Evolutionary conservation across 2,113 vertebrate genomes (phyloP).

Genomic region (Oncorhynchus clarkii): DNA sequence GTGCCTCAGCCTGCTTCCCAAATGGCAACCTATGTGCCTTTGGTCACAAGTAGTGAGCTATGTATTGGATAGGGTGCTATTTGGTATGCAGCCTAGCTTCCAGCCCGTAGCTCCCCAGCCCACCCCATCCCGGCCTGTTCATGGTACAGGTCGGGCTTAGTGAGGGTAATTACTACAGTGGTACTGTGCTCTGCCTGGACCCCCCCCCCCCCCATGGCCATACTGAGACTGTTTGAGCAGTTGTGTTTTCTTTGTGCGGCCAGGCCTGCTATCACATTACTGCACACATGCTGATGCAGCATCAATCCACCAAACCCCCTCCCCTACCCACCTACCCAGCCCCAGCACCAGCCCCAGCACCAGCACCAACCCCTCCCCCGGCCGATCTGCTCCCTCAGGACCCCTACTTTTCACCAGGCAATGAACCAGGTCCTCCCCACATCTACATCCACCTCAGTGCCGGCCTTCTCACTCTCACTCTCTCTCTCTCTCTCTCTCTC

Average conservation of each 20-base stretch:
- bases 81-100: not conserved
- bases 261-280: conserved; percentile 73
- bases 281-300: conserved; percentile 78
- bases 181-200: conserved; percentile 16
- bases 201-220: conserved; percentile 45
- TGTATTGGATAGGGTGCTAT: no score
- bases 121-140: conserved; percentile 6
- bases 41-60: no score
- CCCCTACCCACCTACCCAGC: not conserved
- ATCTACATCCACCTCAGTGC: not conserved
- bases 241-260: conserved; percentile 77
- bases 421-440: conserved; percentile 33
- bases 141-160: conserved; percentile 40
- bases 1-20: not conserved
- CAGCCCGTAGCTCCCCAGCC: not conserved
- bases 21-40: no score
- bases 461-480: not conserved
- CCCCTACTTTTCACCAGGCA: conserved; percentile 30
- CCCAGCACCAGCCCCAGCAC: not conserved
- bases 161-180: conserved; percentile 53
- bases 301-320: conserved; percentile 18
- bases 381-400: conserved; percentile 1
- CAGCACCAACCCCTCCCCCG: not conserved
- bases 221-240: conserved; percentile 63
- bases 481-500: no score